Conservation (phyloP, 1,140 invertebrate genomes). For the Platorchestia sp. region DNA sequence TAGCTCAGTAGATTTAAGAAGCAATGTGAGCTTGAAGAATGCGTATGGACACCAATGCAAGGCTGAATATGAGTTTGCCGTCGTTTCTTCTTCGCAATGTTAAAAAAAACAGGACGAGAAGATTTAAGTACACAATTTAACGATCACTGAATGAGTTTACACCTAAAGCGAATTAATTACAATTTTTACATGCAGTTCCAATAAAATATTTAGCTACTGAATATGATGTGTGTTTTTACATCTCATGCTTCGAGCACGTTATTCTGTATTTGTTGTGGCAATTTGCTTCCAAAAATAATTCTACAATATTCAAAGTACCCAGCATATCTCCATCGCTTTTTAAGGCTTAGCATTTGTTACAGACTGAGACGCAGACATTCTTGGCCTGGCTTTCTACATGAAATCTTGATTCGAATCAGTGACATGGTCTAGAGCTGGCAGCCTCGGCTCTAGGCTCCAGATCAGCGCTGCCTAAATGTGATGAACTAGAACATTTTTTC, state of each 20-base stretch:
- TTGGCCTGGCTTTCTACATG: background rate
- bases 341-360: background rate
- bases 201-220: background rate
- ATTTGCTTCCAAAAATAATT: background rate
- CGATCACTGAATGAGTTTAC: no score
- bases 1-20: no score
- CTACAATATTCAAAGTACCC: background rate
- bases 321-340: background rate
- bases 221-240: background rate
- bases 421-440: background rate
- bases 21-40: no score
- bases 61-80: no score
- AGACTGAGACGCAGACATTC: background rate
- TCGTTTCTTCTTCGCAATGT: no score
- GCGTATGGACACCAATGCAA: no score
- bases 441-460: background rate
- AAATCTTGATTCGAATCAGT: background rate
- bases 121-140: no score
- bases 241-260: background rate
- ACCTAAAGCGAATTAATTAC: no score
- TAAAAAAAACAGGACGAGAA: no score
- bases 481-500: constrained; percentile 7
- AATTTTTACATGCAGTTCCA: no score
- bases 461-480: background rate
- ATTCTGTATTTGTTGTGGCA: background rate